Evolutionary conservation across 2,888 invertebrate genomes (phyloP), one percentile per base, ranked within the genome.

Genomic region (Eubasilissa splendida): DNA sequence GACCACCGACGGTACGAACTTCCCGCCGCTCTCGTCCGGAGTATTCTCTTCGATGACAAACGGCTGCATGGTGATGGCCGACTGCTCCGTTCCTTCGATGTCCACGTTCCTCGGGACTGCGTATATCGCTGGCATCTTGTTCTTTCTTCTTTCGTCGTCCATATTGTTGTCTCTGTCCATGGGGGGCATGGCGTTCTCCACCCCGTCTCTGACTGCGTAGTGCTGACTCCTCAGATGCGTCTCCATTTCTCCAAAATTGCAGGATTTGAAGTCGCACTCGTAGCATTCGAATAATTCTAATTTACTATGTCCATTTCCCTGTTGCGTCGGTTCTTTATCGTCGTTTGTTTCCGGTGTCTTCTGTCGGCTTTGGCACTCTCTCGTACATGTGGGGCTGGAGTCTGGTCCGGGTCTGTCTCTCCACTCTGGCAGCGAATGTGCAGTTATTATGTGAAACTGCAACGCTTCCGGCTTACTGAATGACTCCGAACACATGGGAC

Each of bases 1-100:
- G 88, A 98, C 96, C 86, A 98, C 93, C 86, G 97, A 96, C 85
- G 98, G 96, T 86, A 96, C 94, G 89, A 97, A 95, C 87, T 94
- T 93, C 85, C 89, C 89, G 87, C 89, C 90, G 85, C 90, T 90
- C 73, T 82, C 82, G 85, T 89, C 89, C 85, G 90, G 88, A 85
- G 90, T 90, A 70, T 87, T 87, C 88, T 96, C 95, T 88, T 94
- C 93, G 85, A 97, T 91, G 85, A 96, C 92, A 90, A 98, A 98
- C 80, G 97, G 96, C 91, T 98, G 98, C 97, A 98, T 97, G 85
- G 96, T 94, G 86, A 95, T 95, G 84, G 91, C 91, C n/a, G 87
- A 87, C 22, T 78, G 80, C 54, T 80, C 83, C n/a, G 58, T 70
- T 3, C 79, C 71, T 11, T 82, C 81, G 2, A 87, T 86, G 42